Percentiles rank a stretch among this genome's conserved stretches.
Evolutionary conservation across 2,888 invertebrate genomes (phyloP).

Genomic region (Meliscaeva auricollis): DNA sequence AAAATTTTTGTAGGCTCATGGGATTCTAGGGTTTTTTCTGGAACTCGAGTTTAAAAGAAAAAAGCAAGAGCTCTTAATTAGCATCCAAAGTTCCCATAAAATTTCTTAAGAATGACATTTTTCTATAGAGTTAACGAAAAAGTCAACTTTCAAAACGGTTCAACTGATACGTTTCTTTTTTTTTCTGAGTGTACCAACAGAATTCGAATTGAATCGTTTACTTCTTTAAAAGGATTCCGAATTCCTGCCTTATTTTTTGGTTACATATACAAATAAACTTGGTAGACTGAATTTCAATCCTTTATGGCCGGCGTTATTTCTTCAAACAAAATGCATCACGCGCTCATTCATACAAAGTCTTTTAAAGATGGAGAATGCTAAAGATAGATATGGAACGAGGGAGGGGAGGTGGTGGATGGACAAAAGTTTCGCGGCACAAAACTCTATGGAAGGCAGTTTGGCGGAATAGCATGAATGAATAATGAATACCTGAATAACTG

Average conservation of each 20-base stretch:
- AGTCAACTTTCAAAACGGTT: too few species aligned
- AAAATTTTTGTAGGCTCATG: too few species aligned
- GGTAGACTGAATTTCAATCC: slow-evolving; percentile 19
- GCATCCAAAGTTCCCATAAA: too few species aligned
- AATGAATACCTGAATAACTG: slow-evolving; percentile 72
- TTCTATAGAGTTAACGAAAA: too few species aligned
- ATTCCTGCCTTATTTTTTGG: slow-evolving; percentile 20
- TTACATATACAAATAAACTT: neutral
- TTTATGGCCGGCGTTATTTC: neutral
- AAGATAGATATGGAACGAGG: slow-evolving; percentile 8
- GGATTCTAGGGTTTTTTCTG: too few species aligned
- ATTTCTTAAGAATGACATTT: too few species aligned
- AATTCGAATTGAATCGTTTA: slow-evolving; percentile 27
- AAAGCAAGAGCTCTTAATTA: too few species aligned
- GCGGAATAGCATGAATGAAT: slow-evolving; percentile 69
- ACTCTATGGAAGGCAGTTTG: slow-evolving; percentile 40
- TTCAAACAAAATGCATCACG: slow-evolving; percentile 33
- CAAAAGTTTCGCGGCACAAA: slow-evolving; percentile 52
- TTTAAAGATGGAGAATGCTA: too few species aligned
- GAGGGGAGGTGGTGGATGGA: neutral
- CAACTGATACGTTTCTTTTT: too few species aligned
- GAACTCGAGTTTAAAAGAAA: too few species aligned
- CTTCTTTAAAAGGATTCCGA: slow-evolving; percentile 33
- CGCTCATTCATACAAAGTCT: too few species aligned
- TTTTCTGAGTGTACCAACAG: neutral